These are phyloP conservation scores for Sebastes cheni DNA, from an alignment of 2,797 vertebrate species.

Conservation along the genomic window DNA sequence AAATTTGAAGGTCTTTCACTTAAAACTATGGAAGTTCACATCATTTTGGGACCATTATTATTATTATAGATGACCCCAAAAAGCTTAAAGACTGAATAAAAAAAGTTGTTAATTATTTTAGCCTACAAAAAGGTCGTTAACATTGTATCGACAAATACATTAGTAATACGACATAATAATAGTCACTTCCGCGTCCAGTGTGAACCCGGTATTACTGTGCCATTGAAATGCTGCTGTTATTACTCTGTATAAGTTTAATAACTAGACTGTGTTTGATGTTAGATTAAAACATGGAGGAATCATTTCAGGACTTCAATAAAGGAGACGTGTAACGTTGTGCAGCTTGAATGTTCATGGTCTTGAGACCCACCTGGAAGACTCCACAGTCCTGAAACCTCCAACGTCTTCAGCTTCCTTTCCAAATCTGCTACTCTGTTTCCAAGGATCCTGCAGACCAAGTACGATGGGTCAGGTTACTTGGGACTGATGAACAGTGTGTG, in stretches of 20 bases:
- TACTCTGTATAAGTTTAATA: neutral
- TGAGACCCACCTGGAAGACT: slow-evolving; percentile 93
- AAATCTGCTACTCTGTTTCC: slow-evolving; percentile 95
- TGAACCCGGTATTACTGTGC: neutral
- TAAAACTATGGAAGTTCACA: too few relatives aligned
- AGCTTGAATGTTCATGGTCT: neutral
- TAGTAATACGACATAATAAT: too few relatives aligned
- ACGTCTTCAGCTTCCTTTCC: slow-evolving; percentile 94
- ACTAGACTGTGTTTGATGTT: neutral
- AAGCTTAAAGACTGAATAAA: too few relatives aligned
- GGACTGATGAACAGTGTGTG: neutral
- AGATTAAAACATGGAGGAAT: neutral
- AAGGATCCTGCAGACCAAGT: slow-evolving; percentile 85
- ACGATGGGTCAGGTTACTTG: neutral
- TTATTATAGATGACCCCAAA: too few relatives aligned
- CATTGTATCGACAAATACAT: too few relatives aligned
- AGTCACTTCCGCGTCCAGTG: too few relatives aligned
- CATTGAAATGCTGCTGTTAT: neutral
- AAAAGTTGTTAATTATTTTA: too few relatives aligned
- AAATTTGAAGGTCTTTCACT: too few relatives aligned
- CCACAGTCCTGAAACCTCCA: slow-evolving; percentile 98
- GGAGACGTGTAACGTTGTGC: neutral
- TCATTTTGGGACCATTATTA: too few relatives aligned
- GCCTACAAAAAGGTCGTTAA: too few relatives aligned
- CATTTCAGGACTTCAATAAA: neutral